Conservation (phyloP, 2,888 invertebrate species). For the Saturnia pavonia region DNA sequence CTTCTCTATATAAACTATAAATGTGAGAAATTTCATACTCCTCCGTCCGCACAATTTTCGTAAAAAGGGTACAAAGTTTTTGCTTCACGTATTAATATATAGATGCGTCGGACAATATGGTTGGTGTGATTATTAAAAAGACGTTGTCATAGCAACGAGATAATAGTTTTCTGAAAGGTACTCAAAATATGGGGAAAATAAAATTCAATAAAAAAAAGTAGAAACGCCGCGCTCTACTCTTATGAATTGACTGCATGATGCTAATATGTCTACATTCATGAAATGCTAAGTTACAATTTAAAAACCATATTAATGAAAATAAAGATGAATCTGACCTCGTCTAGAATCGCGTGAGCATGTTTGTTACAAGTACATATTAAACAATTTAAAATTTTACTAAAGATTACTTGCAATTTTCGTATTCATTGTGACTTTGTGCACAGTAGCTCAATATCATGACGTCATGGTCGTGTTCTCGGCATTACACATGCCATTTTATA, state of each 20-base stretch:
- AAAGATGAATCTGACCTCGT: neutral
- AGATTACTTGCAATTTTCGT: neutral
- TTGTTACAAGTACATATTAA: neutral
- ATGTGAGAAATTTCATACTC: too few species aligned
- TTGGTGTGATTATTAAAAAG: too few species aligned
- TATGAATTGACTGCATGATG: neutral
- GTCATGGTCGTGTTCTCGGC: neutral
- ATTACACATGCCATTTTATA: neutral
- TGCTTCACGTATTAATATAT: too few species aligned
- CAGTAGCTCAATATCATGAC: neutral
- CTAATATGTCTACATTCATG: neutral
- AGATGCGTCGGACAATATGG: too few species aligned
- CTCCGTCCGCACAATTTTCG: too few species aligned
- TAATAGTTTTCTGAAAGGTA: too few species aligned
- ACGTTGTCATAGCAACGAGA: too few species aligned
- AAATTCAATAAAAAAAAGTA: too few species aligned
- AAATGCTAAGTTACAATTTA: neutral
- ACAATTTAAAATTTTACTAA: neutral
- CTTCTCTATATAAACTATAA: too few species aligned
- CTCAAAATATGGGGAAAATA: too few species aligned
- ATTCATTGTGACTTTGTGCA: neutral
- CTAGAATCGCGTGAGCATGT: neutral
- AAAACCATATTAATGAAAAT: neutral
- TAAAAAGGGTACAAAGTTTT: too few species aligned
- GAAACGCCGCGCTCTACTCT: neutral